Base-by-base conservation (phyloP, 2,888 invertebrate genomes). In the Kryphioiulus occultus region DNA sequence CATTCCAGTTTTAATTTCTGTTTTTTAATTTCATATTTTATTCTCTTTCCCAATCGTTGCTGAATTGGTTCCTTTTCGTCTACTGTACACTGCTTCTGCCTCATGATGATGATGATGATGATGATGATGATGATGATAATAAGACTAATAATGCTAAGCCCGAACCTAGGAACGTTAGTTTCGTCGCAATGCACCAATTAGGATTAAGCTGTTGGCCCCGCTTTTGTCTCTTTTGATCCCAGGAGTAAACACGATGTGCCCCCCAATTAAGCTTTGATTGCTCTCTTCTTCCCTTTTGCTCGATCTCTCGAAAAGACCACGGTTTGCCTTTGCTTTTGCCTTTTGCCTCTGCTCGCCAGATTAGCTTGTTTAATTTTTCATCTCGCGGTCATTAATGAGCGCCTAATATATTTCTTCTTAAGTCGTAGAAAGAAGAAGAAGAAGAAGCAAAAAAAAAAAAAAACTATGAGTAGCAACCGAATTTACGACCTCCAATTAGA, bases 201-300 rank as follows among this genome's bases (percentile, higher is more conserved):
- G 53, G 53, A 59, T 59, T 59, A 59, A 59, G n/a, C n/a, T 12
- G n/a, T n/a, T 12, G 12, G 2, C 17, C 17, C 17, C 17, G 47
- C 53, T 59, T 59, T 59, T 59, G 53, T 59, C 53, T 59, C 53
- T 59, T 59, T 59, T 59, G 53, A 59, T 59, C 53, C 53, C 53
- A 0, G 53, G 53, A n/a, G 53, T 59, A 59, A 59, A 59, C 53
- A 59, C 53, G 53, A 59, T n/a, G n/a, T 2, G 19, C 3, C 47
- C 53, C 53, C 53, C 53, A 59, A 59, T 59, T 59, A 59, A 59
- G 53, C 53, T 59, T 59, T 59, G 53, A 59, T 59, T 59, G 53
- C 53, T 59, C 53, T n/a, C n/a, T 47, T 47, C 17, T 17, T 9
- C 47, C 2, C 47, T 47, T 47, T 42, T 42, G n/a, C 42, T 47